Base-by-base conservation (phyloP, 1,140 invertebrate genomes). In the Scaptomyza hsui region DNA sequence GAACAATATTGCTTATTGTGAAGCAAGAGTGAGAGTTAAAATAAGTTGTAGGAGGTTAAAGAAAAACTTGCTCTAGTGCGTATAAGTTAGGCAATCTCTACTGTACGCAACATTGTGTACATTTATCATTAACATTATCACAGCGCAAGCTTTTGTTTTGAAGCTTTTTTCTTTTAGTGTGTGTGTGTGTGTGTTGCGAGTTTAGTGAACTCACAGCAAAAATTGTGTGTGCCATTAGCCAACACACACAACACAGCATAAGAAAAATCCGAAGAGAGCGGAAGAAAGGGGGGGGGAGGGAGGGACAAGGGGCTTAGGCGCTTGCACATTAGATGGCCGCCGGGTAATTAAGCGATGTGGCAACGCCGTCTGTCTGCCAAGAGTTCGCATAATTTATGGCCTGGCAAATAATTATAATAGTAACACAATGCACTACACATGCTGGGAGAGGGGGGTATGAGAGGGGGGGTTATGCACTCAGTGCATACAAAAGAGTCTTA, bases 321-420 rank as follows among this genome's bases (percentile, higher is more conserved):
- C 29, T 67, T 61, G 15, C 67, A 85, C 80, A 80, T 78, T 77
- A 74, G 78, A 73, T 72, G 51, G 61, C 74, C 64, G 61, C 53
- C 57, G 73, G 77, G 77, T 86, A 88, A 86, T 86, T 86, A 86
- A 86, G 81, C 70, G 44, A 72, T 86, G 81, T 88, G 81, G 82
- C 82, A 86, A 86, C 78, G 35, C 75, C 60, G 44, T 18, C 18
- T 41, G 35, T 41, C 60, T 10, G 16, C 53, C 52, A 19, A 45
- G 47, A 64, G 69, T 82, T 86, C 77, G 77, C 81, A 86, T 88
- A 86, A 78, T 88, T 81, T 86, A 86, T 86, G 78, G 62, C 62
- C 68, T 56, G 60, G 75, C 78, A 73, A 85, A 88, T 86, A 86
- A 86, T 86, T 81, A 88, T 86, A 86, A 86, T 81, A 55, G 81